Percentiles rank a stretch among this genome's conserved stretches.
phyloP scores from a whole-genome alignment of 2,113 vertebrate genomes.

The Aptenodytes patagonicus region DNA sequence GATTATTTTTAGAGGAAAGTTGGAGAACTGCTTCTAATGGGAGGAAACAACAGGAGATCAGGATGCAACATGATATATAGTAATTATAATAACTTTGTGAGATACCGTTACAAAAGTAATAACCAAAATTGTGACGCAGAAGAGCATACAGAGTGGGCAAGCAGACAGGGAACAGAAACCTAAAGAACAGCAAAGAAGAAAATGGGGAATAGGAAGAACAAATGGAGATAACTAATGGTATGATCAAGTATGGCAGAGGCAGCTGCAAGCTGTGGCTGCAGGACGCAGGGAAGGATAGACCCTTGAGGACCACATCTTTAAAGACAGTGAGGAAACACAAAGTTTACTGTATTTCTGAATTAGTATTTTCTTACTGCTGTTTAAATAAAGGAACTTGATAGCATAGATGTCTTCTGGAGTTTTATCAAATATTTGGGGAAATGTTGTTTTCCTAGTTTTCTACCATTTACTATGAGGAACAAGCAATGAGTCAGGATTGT shows the following conservation, averaged over 20 bases:
- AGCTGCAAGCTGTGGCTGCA: background rate
- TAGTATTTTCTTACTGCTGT: background rate
- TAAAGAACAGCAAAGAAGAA: background rate
- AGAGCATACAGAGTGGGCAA: background rate
- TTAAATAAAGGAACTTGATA: background rate
- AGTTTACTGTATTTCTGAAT: background rate
- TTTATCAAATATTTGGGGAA: background rate
- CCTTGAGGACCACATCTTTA: background rate
- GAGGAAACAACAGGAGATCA: background rate
- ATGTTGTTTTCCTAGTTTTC: background rate
- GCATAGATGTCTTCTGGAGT: background rate
- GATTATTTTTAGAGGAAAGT: background rate
- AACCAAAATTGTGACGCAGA: background rate
- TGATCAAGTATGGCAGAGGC: background rate
- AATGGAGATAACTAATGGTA: background rate
- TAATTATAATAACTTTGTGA: background rate
- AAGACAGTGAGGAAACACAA: background rate
- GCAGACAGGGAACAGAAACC: background rate
- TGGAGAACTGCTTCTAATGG: background rate
- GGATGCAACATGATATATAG: background rate
- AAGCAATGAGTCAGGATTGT: background rate
- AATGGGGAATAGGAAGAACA: background rate
- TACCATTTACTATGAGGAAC: background rate
- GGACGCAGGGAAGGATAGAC: background rate
- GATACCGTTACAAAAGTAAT: background rate